Evolutionary conservation across 2,113 vertebrate genomes (phyloP).

Genomic region (Indri indri): DNA sequence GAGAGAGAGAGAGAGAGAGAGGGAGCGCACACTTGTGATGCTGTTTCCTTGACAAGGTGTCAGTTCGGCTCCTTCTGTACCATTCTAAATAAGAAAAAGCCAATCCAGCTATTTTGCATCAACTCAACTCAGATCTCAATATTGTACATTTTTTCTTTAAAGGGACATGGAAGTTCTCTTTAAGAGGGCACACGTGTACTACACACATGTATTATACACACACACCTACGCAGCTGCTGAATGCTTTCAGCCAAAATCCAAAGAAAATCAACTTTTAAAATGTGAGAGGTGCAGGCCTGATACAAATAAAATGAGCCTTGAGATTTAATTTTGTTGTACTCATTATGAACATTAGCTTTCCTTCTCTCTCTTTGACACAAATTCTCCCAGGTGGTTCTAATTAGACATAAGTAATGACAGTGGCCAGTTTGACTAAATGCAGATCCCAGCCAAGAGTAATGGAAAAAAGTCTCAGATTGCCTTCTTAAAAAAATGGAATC

Average conservation of each 20-base stretch:
- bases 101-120: not conserved
- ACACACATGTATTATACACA: not conserved
- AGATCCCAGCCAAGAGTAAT: constrained; percentile 56
- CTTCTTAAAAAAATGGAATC: constrained; percentile 59
- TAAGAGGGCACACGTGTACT: not conserved
- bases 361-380: constrained; percentile 36
- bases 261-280: not conserved
- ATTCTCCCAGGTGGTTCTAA: constrained; percentile 74
- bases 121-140: not conserved
- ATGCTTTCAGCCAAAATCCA: not conserved
- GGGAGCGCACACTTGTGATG: not conserved
- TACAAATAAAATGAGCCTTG: not conserved
- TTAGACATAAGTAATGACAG: constrained; percentile 70
- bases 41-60: not conserved
- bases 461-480: constrained; percentile 56
- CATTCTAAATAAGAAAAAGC: not conserved
- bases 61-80: not conserved
- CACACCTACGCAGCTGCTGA: not conserved
- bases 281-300: not conserved
- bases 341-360: constrained; percentile 17
- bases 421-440: constrained; percentile 73
- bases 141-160: not conserved
- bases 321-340: constrained; percentile 36
- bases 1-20: not conserved
- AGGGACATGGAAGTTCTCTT: not conserved